Percentiles rank a stretch among this genome's conserved stretches.
Evolutionary conservation across 92 coral and sea anemone genomes (phyloP).

Genomic region (Pocillopora meandrina): DNA sequence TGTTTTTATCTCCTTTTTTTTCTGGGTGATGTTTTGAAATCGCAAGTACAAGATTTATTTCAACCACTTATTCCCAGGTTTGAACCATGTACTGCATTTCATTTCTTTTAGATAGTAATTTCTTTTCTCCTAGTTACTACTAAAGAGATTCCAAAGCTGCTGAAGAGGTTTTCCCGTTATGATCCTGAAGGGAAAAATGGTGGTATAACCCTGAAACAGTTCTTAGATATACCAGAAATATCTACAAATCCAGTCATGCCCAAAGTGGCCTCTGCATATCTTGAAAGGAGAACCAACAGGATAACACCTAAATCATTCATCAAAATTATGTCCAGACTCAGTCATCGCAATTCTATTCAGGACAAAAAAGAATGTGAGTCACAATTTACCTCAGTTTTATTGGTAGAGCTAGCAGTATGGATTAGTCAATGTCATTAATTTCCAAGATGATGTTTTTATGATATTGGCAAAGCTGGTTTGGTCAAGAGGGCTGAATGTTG

Average conservation of each 20-base stretch:
- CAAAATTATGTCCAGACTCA: conserved; percentile 60
- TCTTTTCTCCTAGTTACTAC: conserved; percentile 55
- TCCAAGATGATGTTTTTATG: too few species aligned
- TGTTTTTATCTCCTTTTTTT: too few species aligned
- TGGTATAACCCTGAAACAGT: conserved; percentile 50
- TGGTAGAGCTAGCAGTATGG: not conserved
- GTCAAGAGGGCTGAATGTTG: too few species aligned
- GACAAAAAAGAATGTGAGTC: conserved; percentile 70
- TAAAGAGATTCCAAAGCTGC: conserved; percentile 69
- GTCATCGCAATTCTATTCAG: conserved; percentile 58
- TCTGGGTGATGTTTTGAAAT: too few species aligned
- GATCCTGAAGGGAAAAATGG: conserved; percentile 49
- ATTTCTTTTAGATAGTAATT: not conserved
- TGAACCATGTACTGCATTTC: not conserved
- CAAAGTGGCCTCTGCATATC: conserved; percentile 53
- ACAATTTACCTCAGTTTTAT: not conserved
- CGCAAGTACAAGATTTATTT: too few species aligned
- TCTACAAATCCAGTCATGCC: conserved; percentile 75
- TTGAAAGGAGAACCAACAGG: conserved; percentile 55
- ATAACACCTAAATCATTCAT: conserved; percentile 61
- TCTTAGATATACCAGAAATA: conserved; percentile 75
- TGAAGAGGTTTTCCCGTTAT: conserved; percentile 68
- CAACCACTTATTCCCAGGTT: too few species aligned
- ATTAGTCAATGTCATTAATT: too few species aligned
- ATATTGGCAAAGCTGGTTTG: too few species aligned